Conservation (phyloP, 2,113 vertebrate genomes). For the Sphaerodactylus townsendi region DNA sequence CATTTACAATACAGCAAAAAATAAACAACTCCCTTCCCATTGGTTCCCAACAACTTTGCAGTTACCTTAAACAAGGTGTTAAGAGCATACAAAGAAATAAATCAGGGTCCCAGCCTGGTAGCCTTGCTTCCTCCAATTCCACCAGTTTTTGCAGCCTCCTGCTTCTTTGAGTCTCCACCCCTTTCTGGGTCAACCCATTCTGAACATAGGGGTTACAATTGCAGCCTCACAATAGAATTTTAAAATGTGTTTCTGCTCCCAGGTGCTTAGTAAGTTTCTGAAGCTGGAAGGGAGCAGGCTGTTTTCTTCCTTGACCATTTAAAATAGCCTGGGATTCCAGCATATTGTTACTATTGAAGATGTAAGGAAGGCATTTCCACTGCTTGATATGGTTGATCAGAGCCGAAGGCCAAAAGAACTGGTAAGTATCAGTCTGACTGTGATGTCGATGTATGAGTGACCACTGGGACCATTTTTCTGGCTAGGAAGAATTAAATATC, state of each 20-base stretch:
- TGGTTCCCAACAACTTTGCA: too few relatives aligned
- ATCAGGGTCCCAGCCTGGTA: too few relatives aligned
- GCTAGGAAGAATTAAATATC: neutral
- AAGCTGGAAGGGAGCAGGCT: neutral
- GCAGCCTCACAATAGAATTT: neutral
- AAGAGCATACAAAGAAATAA: too few relatives aligned
- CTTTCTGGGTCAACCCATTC: too few relatives aligned
- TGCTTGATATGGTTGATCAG: constrained; percentile 92
- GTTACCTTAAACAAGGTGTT: too few relatives aligned
- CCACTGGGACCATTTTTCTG: neutral
- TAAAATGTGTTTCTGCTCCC: neutral
- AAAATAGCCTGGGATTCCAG: constrained; percentile 87
- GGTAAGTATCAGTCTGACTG: constrained; percentile 67
- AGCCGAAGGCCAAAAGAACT: constrained; percentile 84
- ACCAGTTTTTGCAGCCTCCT: too few relatives aligned
- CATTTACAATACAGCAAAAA: too few relatives aligned
- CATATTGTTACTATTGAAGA: constrained; percentile 88
- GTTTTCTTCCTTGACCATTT: constrained; percentile 63
- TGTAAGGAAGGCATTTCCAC: constrained; percentile 85
- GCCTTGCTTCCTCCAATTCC: too few relatives aligned
- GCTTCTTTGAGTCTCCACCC: too few relatives aligned
- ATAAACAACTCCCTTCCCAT: too few relatives aligned
- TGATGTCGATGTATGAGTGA: rapidly evolving
- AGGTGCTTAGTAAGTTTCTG: constrained; percentile 3
- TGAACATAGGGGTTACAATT: too few relatives aligned